Conservation (phyloP, 92 coral and sea anemone genomes). For the Porites lobata region DNA sequence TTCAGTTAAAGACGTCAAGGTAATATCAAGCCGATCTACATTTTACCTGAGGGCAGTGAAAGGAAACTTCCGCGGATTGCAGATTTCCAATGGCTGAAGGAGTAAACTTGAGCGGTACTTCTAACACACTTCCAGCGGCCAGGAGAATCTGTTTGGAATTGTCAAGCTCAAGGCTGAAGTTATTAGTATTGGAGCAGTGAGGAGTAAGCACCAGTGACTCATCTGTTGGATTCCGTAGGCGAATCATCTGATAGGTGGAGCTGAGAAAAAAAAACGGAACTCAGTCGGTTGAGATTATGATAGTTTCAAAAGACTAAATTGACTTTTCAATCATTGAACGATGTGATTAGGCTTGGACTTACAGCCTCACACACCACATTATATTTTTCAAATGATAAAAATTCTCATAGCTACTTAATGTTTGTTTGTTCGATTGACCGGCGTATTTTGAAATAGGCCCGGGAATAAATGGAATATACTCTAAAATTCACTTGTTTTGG, state of each 20-base stretch:
- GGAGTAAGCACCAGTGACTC: conserved; percentile 85
- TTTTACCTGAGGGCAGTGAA: conserved; percentile 91
- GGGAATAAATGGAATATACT: too few species aligned
- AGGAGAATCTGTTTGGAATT: conserved; percentile 80
- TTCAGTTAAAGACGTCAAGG: too few species aligned
- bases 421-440: too few species aligned
- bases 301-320: too few species aligned
- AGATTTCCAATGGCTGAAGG: conserved; percentile 93
- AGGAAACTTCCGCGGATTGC: conserved; percentile 90
- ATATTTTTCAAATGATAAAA: too few species aligned
- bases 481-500: too few species aligned
- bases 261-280: conserved; percentile 25
- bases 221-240: conserved; percentile 92
- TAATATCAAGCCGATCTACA: not conserved
- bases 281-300: too few species aligned
- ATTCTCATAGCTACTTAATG: too few species aligned
- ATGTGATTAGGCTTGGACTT: too few species aligned
- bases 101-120: conserved; percentile 94
- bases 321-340: too few species aligned
- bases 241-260: conserved; percentile 93
- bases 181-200: conserved; percentile 80
- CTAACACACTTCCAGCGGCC: conserved; percentile 74
- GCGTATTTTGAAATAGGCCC: too few species aligned
- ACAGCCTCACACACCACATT: too few species aligned
- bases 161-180: conserved; percentile 86